Percentiles rank a stretch among this genome's conserved stretches.
phyloP scores from a whole-genome alignment of 2,797 vertebrate species.

The Merluccius polli region DNA sequence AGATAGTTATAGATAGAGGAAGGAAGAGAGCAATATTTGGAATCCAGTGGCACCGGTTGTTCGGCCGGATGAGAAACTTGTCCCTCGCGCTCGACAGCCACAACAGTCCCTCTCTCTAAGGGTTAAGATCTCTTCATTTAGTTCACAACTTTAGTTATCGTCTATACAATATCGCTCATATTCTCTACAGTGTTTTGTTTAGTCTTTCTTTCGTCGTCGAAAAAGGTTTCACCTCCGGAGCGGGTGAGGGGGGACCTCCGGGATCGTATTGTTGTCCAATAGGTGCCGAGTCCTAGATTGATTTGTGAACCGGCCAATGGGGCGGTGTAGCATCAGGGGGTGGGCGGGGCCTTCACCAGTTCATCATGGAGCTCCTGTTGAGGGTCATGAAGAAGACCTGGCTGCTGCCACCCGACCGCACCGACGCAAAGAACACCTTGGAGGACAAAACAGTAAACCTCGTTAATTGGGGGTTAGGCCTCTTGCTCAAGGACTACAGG shows the following conservation, averaged over 20 bases:
- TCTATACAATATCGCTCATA: no score
- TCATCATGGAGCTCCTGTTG: constrained; percentile 99
- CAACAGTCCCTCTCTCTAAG: no score
- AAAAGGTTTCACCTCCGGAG: background rate
- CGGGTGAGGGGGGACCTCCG: background rate
- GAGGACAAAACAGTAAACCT: background rate
- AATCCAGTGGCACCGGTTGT: constrained; percentile 57
- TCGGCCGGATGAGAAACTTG: constrained; percentile 54
- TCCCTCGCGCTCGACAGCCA: constrained; percentile 39
- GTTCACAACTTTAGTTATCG: no score
- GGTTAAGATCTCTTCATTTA: no score
- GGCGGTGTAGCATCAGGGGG: constrained; percentile 53
- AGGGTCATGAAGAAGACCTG: constrained; percentile 99
- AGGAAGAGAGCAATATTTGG: constrained; percentile 18
- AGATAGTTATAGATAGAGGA: background rate
- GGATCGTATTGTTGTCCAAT: background rate
- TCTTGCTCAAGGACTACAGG: no score
- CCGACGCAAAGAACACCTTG: constrained; percentile 98
- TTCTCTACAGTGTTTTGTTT: background rate
- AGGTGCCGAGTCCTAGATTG: constrained; percentile 54
- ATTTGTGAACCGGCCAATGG: constrained; percentile 60
- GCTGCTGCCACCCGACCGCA: constrained; percentile 96
- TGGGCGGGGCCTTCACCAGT: constrained; percentile 84
- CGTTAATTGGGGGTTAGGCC: no score
- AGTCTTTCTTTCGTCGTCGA: background rate